These are phyloP conservation scores for Platycheirus albimanus DNA, from an alignment of 2,888 invertebrate species.

Conservation along the genomic window DNA sequence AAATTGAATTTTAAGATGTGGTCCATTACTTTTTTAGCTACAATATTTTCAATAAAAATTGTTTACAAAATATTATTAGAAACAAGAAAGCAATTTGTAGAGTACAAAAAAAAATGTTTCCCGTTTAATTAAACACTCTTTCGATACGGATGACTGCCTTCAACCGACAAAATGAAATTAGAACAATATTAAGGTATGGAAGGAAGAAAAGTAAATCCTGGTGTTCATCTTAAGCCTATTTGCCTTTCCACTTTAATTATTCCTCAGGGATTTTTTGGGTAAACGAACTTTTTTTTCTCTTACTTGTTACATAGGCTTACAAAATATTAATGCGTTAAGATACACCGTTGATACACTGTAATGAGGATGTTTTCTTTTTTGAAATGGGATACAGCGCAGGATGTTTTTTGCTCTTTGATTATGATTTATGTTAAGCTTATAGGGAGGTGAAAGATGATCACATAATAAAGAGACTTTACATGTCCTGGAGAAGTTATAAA, in stretches of 20 bases:
- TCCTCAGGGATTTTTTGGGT: constrained; percentile 26
- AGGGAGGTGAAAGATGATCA: not conserved
- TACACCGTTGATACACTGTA: not conserved
- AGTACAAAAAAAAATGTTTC: no score
- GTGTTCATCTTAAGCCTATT: constrained; percentile 43
- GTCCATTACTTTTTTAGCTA: no score
- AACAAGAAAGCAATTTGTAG: no score
- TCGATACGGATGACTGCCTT: not conserved
- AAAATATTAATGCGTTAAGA: not conserved
- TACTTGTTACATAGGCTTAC: not conserved
- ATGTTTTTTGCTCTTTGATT: constrained; percentile 11
- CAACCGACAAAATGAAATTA: not conserved
- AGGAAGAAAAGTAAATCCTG: constrained; percentile 30
- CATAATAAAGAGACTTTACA: no score
- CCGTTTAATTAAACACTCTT: constrained; percentile 2
- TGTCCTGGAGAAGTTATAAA: no score
- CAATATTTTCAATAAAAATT: no score
- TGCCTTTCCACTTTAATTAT: constrained; percentile 53
- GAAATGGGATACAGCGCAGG: not conserved
- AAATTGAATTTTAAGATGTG: no score
- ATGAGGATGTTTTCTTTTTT: not conserved
- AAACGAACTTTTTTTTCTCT: constrained; percentile 21
- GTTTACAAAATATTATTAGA: no score
- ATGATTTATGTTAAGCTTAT: constrained; percentile 12
- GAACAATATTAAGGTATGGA: constrained; percentile 45